Conservation (phyloP, 2,888 invertebrate genomes). For the Oxycera nigricornis region DNA sequence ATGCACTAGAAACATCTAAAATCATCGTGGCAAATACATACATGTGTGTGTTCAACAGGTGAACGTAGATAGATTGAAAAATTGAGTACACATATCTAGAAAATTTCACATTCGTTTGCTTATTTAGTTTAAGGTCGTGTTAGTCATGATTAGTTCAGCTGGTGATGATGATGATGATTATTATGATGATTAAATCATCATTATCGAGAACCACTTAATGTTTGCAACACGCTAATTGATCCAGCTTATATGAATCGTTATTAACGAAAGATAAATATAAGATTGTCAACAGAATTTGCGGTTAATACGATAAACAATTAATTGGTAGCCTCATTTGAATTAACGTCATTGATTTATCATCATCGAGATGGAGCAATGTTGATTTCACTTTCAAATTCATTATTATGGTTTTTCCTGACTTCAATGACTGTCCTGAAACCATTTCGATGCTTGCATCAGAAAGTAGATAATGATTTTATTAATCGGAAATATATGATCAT, state of each 20-base stretch:
- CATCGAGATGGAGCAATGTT: not conserved
- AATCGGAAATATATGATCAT: too few species aligned
- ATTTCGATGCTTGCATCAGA: too few species aligned
- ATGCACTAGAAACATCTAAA: not conserved
- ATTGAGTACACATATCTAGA: not conserved
- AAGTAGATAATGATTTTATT: too few species aligned
- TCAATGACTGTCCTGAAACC: too few species aligned
- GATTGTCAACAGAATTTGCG: not conserved
- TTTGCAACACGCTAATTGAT: not conserved
- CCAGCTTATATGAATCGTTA: not conserved
- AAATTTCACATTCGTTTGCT: not conserved
- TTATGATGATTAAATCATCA: not conserved
- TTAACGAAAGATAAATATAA: not conserved
- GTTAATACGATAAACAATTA: not conserved
- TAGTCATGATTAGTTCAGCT: conserved; percentile 11
- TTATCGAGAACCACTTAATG: not conserved
- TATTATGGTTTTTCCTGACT: not conserved
- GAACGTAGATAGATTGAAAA: too few species aligned
- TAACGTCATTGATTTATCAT: not conserved
- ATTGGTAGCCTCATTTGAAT: not conserved
- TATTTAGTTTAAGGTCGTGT: conserved; percentile 39
- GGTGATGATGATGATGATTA: not conserved
- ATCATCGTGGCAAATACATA: not conserved
- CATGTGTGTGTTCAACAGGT: too few species aligned
- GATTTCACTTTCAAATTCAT: conserved; percentile 13